Evolutionary conservation across 2,888 invertebrate genomes (phyloP), one percentile per base, ranked within the genome.

Genomic region (Carterocephalus palaemon): DNA sequence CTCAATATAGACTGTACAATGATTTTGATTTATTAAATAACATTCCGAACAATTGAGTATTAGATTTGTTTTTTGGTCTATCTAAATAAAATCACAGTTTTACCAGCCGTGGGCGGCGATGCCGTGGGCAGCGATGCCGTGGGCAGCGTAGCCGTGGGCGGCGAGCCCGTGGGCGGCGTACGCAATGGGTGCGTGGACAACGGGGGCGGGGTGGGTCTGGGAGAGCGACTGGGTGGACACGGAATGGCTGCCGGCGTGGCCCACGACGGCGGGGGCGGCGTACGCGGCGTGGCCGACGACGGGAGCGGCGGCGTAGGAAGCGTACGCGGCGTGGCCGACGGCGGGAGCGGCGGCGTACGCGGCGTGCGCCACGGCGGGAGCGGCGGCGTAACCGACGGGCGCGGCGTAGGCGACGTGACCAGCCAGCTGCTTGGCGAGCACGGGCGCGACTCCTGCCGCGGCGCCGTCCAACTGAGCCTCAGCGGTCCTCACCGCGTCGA

Each of bases 401-500:
- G 63, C 61, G 13, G 64, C 67, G 34, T 59, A 64, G 48, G 70
- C 64, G 10, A 52, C 71, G 57, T 79, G 80, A 1, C 83, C 85
- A 46, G 64, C 85, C 49, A 86, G 58, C 59, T 84, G 81, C 60
- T 84, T 83, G 60, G 85, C 84, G 39, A 84, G 66, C 23, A 78
- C 63, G 56, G 85, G 85, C 40, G 85, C 84, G 16, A 68, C 82
- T 42, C 83, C 85, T 22, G 85, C 85, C 62, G 85, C 81, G 56
- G 82, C 82, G 45, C 85, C 85, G 62, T 86, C 85, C 37, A 81
- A 52, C 54, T 79, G 76, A 55, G 85, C 85, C 58, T 81, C 71
- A 1, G 63, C 75, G 66, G 85, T 85, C 70, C 82, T 76, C 46
- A 67, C 84, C 51, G 86, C 82, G 52, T 85, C 85, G 22, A 84